A percentile compares a stretch with the other conserved stretches of the same genome.
phyloP scores from a whole-genome alignment of 2,113 vertebrate genomes.

The Scortum barcoo region DNA sequence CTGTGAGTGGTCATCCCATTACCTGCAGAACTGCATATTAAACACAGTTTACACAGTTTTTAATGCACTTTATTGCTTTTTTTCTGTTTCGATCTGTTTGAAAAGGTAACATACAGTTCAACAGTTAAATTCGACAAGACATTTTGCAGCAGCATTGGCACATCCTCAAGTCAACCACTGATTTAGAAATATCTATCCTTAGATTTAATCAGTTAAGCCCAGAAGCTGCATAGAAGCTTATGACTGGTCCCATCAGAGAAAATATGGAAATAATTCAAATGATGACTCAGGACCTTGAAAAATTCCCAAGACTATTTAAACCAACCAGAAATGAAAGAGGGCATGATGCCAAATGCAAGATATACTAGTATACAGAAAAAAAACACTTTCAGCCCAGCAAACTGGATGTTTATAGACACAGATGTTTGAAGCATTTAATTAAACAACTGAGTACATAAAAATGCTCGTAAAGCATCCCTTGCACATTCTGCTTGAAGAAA shows the following conservation, averaged over 20 bases:
- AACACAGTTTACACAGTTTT: neutral
- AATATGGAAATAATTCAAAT: neutral
- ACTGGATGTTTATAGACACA: neutral
- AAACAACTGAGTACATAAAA: neutral
- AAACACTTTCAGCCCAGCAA: neutral
- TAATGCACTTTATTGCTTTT: neutral
- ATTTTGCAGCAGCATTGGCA: neutral
- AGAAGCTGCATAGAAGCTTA: neutral
- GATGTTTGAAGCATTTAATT: neutral
- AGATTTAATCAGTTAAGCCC: neutral
- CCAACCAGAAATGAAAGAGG: neutral
- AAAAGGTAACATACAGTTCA: neutral
- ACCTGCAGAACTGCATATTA: neutral
- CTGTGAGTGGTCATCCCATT: neutral
- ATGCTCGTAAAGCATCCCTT: neutral
- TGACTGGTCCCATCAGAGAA: constrained; percentile 6
- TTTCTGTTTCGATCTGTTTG: neutral
- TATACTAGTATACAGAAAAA: neutral
- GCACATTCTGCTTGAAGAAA: too few species aligned
- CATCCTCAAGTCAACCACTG: neutral
- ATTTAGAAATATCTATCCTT: neutral
- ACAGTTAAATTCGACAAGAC: neutral
- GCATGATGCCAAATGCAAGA: neutral
- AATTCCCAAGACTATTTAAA: neutral
- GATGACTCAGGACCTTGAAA: neutral